A percentile compares a stretch with the other conserved stretches of the same genome.
These are phyloP conservation scores for Glomeris maerens DNA, from an alignment of 1,140 invertebrate genomes.

Conservation along the genomic window DNA sequence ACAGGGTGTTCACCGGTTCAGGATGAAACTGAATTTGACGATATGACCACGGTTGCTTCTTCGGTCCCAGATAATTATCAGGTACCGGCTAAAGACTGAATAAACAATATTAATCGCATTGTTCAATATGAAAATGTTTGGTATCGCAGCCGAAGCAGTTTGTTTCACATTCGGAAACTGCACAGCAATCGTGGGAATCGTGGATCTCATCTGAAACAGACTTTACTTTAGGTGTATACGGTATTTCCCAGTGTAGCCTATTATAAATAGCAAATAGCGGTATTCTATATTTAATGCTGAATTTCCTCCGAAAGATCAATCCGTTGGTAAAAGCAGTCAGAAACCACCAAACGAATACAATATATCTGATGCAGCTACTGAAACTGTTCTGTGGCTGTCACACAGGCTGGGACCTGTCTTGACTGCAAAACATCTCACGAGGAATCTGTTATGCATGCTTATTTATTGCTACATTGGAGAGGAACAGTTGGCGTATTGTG, in stretches of 20 bases:
- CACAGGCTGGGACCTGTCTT: conserved; percentile 88
- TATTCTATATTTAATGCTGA: neutral
- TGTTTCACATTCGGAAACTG: neutral
- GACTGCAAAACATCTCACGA: conserved; percentile 73
- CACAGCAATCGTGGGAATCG: no score
- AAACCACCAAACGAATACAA: conserved; percentile 24
- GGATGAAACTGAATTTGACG: neutral
- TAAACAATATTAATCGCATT: no score
- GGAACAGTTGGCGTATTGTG: conserved; percentile 48
- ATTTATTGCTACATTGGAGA: conserved; percentile 80
- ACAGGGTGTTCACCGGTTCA: neutral
- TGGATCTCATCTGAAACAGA: no score
- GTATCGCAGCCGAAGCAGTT: neutral
- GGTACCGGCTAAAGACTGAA: no score
- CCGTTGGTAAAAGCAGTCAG: neutral
- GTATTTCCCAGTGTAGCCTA: neutral
- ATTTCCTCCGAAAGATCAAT: neutral
- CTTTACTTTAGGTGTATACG: no score
- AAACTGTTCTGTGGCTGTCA: conserved; percentile 80
- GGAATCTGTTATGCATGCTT: conserved; percentile 84
- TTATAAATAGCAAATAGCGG: neutral
- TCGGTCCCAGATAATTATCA: neutral
- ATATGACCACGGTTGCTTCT: neutral
- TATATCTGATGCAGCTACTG: conserved; percentile 77
- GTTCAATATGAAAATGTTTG: no score